phyloP scores from a whole-genome alignment of 2,888 invertebrate genomes.

The Dendrolimus houi region DNA sequence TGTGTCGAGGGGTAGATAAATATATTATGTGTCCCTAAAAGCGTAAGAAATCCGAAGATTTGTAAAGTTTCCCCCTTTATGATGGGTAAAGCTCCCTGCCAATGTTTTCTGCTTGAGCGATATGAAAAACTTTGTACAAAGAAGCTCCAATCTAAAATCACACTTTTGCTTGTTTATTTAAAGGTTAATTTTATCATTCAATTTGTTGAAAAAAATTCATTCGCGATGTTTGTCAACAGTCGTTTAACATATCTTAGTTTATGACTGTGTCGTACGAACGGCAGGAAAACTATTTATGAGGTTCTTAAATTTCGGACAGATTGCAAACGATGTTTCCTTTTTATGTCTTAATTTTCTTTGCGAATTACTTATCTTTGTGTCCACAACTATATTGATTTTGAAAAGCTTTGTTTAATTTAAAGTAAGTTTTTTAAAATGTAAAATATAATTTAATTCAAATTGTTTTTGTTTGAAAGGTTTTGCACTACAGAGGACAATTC shows the following conservation, averaged over 20 bases:
- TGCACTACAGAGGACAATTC: too few species aligned
- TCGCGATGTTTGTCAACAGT: slow-evolving; percentile 52
- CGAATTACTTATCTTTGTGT: slow-evolving; percentile 8
- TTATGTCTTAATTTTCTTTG: slow-evolving; percentile 26
- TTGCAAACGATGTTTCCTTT: slow-evolving; percentile 20
- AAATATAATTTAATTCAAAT: too few species aligned
- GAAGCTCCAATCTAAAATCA: slow-evolving; percentile 14
- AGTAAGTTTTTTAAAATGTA: too few species aligned
- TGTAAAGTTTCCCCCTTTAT: slow-evolving; percentile 74
- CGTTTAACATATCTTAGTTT: slow-evolving; percentile 65
- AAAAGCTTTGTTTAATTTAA: too few species aligned
- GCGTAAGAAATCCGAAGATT: slow-evolving; percentile 72
- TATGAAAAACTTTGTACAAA: slow-evolving; percentile 62
- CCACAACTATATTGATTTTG: neutral
- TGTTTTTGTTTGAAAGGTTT: too few species aligned
- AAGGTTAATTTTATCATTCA: slow-evolving; percentile 18
- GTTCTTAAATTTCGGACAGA: slow-evolving; percentile 42
- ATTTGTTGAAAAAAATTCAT: slow-evolving; percentile 40
- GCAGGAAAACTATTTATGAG: slow-evolving; percentile 52
- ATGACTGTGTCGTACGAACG: slow-evolving; percentile 47
- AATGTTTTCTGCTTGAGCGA: slow-evolving; percentile 63
- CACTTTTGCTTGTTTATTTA: slow-evolving; percentile 19
- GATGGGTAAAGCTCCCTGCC: slow-evolving; percentile 60
- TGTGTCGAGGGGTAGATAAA: slow-evolving; percentile 73
- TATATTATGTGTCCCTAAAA: slow-evolving; percentile 69